Percentiles rank a stretch among this genome's conserved stretches.
phyloP scores from a whole-genome alignment of 2,113 vertebrate genomes.

The Colinus virginianus region DNA sequence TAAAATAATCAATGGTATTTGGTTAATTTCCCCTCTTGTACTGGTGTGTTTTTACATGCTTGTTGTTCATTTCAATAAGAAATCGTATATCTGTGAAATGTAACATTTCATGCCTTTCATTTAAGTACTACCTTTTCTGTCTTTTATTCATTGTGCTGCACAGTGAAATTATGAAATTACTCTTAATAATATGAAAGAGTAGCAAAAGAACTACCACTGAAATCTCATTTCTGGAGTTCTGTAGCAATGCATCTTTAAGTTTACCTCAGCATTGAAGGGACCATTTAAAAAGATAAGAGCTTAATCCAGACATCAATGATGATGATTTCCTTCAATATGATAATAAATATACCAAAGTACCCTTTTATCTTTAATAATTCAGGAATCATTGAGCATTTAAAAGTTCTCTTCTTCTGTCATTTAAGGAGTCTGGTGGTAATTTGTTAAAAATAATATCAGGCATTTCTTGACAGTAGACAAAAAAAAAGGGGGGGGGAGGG shows the following conservation, averaged over 20 bases:
- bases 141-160: neutral
- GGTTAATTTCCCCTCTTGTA: neutral
- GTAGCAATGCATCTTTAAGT: constrained; percentile 52
- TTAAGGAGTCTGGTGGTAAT: constrained; percentile 70
- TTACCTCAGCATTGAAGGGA: constrained; percentile 32
- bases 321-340: constrained; percentile 64
- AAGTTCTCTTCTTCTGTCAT: constrained; percentile 72
- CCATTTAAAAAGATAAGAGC: constrained; percentile 70
- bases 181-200: neutral
- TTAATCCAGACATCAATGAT: constrained; percentile 66
- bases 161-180: constrained; percentile 13
- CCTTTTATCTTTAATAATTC: constrained; percentile 82
- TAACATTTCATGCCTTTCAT: neutral
- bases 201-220: neutral
- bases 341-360: constrained; percentile 77
- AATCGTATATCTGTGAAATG: neutral
- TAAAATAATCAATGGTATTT: neutral
- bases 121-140: neutral
- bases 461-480: neutral
- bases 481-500: neutral
- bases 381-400: constrained; percentile 72
- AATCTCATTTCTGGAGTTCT: constrained; percentile 10
- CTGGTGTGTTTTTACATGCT: neutral
- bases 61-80: neutral
- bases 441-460: constrained; percentile 64